Evolutionary conservation across 2,888 invertebrate species (phyloP).

Genomic region (Branchipolynoe longqiensis): DNA sequence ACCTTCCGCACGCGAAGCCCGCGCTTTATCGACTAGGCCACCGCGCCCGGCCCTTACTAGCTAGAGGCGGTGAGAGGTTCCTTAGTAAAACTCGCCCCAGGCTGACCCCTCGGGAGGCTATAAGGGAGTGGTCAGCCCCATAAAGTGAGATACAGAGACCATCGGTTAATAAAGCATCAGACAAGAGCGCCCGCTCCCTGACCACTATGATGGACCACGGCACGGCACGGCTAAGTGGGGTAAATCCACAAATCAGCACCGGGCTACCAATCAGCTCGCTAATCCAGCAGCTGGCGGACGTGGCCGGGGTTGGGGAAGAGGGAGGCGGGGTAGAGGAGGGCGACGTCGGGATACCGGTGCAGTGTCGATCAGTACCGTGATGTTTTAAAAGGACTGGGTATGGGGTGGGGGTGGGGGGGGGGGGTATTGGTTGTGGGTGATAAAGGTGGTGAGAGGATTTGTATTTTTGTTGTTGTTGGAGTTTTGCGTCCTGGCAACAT

Average conservation of each 20-base stretch:
- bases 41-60: too few species aligned
- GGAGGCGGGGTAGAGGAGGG: not conserved
- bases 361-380: too few species aligned
- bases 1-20: too few species aligned
- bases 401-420: not conserved
- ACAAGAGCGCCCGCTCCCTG: not conserved
- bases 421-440: too few species aligned
- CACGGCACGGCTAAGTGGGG: slow-evolving; percentile 20
- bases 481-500: too few species aligned
- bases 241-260: slow-evolving; percentile 28
- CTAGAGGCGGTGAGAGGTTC: too few species aligned
- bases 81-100: too few species aligned
- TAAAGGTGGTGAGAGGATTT: too few species aligned
- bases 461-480: too few species aligned
- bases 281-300: not conserved
- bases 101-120: not conserved
- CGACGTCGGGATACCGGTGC: too few species aligned
- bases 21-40: too few species aligned
- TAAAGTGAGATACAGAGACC: slow-evolving; percentile 1
- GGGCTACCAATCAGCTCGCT: slow-evolving; percentile 2
- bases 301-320: slow-evolving; percentile 1
- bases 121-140: not conserved
- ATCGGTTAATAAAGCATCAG: slow-evolving; percentile 10
- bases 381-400: too few species aligned
- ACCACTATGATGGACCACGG: not conserved